phyloP scores from a whole-genome alignment of 2,797 vertebrate species.

The Enteromius fasciolatus region DNA sequence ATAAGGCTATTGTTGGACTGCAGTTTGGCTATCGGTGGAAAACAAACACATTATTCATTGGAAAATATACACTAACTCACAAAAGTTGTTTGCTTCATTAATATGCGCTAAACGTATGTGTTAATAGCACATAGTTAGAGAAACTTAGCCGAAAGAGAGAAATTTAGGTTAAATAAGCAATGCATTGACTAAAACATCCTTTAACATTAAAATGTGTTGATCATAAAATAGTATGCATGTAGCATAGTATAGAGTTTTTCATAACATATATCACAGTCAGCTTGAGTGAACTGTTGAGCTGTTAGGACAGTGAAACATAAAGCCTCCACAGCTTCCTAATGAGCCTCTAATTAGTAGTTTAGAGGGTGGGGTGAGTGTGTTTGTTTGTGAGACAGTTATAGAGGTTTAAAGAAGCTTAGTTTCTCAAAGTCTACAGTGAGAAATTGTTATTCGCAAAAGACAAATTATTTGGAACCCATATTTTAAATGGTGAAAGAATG shows the following conservation, averaged over 20 bases:
- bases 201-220: neutral
- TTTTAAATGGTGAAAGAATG: slow-evolving; percentile 11
- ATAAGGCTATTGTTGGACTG: slow-evolving; percentile 21
- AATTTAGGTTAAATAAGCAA: neutral
- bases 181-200: neutral
- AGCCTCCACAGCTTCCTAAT: slow-evolving; percentile 76
- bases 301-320: slow-evolving; percentile 64
- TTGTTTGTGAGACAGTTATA: slow-evolving; percentile 23
- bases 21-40: slow-evolving; percentile 34
- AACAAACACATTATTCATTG: slow-evolving; percentile 19
- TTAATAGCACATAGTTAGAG: neutral
- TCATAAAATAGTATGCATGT: neutral
- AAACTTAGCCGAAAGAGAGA: neutral
- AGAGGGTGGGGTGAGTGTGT: slow-evolving; percentile 34
- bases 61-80: slow-evolving; percentile 35
- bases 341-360: slow-evolving; percentile 80
- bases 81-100: neutral
- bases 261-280: neutral
- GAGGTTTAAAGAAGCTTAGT: slow-evolving; percentile 40
- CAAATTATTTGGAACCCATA: slow-evolving; percentile 6
- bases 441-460: neutral
- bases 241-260: neutral
- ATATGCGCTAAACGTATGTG: neutral
- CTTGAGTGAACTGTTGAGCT: slow-evolving; percentile 54
- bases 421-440: slow-evolving; percentile 1